Evolutionary conservation across 2,797 vertebrate genomes (phyloP).

Genomic region (Gobio occitaniae): DNA sequence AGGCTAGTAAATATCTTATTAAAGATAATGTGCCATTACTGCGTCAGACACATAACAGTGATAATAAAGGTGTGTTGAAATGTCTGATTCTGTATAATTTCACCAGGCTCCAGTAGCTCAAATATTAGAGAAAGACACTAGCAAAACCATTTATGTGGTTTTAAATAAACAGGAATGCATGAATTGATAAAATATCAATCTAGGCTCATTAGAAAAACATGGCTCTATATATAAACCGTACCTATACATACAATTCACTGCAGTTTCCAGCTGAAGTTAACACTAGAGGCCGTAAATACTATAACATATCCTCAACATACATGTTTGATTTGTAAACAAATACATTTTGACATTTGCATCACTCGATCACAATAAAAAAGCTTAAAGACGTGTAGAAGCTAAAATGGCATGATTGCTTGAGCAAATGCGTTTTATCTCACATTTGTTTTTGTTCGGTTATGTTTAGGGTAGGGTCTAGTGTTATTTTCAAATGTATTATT

Average conservation of each 20-base stretch:
- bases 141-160: not conserved
- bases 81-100: not conserved
- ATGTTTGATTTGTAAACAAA: too few relatives aligned
- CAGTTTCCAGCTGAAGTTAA: not conserved
- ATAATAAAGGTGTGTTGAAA: conserved; percentile 1
- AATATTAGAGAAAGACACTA: not conserved
- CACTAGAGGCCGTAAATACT: not conserved
- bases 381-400: not conserved
- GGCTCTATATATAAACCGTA: not conserved
- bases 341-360: not conserved
- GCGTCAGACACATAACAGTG: not conserved
- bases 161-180: not conserved
- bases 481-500: not conserved
- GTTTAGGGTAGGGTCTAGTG: not conserved
- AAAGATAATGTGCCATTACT: not conserved
- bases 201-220: not conserved
- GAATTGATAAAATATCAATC: not conserved
- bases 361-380: not conserved
- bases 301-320: not conserved
- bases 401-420: not conserved
- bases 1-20: conserved; percentile 9
- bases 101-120: not conserved
- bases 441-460: not conserved
- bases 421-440: not conserved
- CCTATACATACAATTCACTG: not conserved